Evolutionary conservation across 1,140 invertebrate genomes (phyloP), one percentile per base, ranked within the genome.

Genomic region (Galleria mellonella): DNA sequence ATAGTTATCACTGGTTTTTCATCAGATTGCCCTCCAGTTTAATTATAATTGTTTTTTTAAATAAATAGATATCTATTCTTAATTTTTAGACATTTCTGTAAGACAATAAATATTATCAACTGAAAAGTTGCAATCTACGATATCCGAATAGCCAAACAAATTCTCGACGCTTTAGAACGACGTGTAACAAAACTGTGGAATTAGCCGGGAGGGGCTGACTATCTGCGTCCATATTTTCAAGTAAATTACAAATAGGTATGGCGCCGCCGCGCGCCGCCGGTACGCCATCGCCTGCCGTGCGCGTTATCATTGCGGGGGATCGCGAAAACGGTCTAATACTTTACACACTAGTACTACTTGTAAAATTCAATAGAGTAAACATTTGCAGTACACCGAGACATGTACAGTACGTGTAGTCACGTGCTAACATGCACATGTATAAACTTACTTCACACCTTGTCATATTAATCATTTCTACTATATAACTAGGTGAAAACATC

Each of bases 171-270:
- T 56, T 54, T 28, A 23, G 46, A 61, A 42, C 41, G 55, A 58
- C 44, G 47, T 42, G 40, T 58, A 51, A 66, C 64, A 63, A 61
- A 62, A 55, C 47, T 42, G 42, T 44, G 43, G 63, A 72, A 77
- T 72, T 74, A 77, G 72, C 61, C 58, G 56, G 47, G 54, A 55
- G 52, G 61, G 57, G 55, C 62, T 47, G 61, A 57, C 49, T 81
- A 82, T 83, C 75, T 76, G 46, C 47, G 51, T 57, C 70, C 73
- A 82, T 83, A 82, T 83, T 83, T 83, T 83, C 76, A 77, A 77
- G 71, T 81, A 83, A 78, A 83, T 83, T 83, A 83, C 76, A 77
- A 79, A 83, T 79, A 82, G 76, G 73, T 72, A 70, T 58, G 67
- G 57, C 35, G 35, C 35, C 15, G 53, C 43, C 41, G 40, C 47